A percentile compares a stretch with the other conserved stretches of the same genome.
Evolutionary conservation across 2,113 vertebrate genomes (phyloP).

Genomic region (Alethe diademata): DNA sequence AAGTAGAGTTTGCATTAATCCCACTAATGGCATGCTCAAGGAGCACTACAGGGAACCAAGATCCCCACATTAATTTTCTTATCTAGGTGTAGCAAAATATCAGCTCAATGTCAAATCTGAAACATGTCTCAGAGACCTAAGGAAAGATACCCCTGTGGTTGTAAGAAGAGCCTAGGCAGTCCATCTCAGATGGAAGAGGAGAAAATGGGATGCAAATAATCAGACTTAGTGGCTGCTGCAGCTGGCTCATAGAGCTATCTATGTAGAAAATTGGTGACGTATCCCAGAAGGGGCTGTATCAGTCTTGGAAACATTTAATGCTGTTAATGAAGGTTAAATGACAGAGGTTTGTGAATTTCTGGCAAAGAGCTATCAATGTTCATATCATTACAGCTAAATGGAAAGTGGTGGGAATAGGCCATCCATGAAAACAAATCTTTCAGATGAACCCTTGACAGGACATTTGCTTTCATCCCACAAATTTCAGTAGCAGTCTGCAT

Average conservation of each 20-base stretch:
- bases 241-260: not conserved
- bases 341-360: not conserved
- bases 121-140: not conserved
- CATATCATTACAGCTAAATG: not conserved
- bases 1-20: constrained; percentile 9
- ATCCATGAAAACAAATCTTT: not conserved
- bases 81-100: not conserved
- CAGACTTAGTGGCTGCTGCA: not conserved
- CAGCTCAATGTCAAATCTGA: constrained; percentile 9
- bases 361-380: not conserved
- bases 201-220: not conserved
- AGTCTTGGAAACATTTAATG: not conserved
- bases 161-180: not conserved
- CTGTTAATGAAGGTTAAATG: not conserved
- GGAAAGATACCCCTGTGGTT: not conserved
- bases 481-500: not conserved
- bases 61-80: constrained; percentile 28
- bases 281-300: not conserved
- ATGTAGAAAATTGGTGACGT: not conserved
- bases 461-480: not conserved
- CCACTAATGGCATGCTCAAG: not conserved
- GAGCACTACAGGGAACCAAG: not conserved
- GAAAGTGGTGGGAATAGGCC: not conserved
- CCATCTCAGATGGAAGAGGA: not conserved
- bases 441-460: not conserved